Evolutionary conservation across 1,140 invertebrate species (phyloP).

Genomic region (Stegodyphus mimosarum): DNA sequence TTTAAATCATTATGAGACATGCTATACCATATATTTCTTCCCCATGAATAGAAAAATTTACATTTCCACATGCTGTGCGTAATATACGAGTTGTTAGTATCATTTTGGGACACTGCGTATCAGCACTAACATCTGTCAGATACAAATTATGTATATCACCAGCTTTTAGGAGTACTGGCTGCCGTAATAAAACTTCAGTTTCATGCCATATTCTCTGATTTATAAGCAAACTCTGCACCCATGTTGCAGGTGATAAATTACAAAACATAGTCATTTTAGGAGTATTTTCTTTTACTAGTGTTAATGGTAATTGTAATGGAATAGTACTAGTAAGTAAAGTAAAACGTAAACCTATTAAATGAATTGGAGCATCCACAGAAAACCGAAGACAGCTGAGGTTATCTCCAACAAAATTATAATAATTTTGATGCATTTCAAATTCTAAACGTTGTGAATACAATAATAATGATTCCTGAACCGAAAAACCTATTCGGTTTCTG

Average conservation of each 20-base stretch:
- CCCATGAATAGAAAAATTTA: conserved; percentile 31
- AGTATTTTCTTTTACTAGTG: conserved; percentile 28
- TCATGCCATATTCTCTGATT: conserved; percentile 31
- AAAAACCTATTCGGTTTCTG: conserved; percentile 11
- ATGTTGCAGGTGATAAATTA: not conserved
- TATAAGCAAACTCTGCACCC: not conserved
- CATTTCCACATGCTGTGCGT: not conserved
- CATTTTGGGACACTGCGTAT: conserved; percentile 20
- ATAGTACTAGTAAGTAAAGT: not conserved
- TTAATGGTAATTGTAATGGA: not conserved
- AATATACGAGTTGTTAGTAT: not conserved
- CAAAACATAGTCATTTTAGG: conserved; percentile 22
- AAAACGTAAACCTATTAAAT: conserved; percentile 37
- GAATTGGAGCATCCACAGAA: conserved; percentile 20
- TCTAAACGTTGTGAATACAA: not conserved
- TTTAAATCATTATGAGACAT: conserved; percentile 27
- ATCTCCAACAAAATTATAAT: conserved; percentile 25
- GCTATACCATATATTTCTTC: conserved; percentile 31
- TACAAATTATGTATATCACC: conserved; percentile 29
- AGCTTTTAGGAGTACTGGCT: conserved; percentile 28
- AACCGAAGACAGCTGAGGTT: conserved; percentile 24
- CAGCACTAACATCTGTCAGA: not conserved
- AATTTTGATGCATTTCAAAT: not conserved
- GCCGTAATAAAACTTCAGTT: conserved; percentile 2
- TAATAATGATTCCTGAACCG: conserved; percentile 5